Percentiles rank a stretch among this genome's conserved stretches.
Conservation (phyloP, 2,797 vertebrate genomes). For the Trachurus trachurus region DNA sequence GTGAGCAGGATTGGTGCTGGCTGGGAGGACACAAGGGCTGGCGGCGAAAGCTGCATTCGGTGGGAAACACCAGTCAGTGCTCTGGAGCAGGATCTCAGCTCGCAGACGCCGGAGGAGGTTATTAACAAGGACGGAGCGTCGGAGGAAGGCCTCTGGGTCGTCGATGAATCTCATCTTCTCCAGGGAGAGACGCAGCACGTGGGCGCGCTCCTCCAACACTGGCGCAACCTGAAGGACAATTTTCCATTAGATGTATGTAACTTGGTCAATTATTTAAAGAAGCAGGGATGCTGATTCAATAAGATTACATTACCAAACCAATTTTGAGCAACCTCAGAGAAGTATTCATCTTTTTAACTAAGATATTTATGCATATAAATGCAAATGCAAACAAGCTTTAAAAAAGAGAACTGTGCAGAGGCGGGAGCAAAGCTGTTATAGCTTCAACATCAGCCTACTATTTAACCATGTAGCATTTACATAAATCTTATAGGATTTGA, state of each 20-base stretch:
- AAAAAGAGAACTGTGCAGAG: not conserved
- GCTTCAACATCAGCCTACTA: not conserved
- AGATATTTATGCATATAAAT: not conserved
- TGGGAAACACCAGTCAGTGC: constrained; percentile 93
- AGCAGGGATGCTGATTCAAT: not conserved
- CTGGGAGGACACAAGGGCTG: constrained; percentile 56
- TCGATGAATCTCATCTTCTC: constrained; percentile 97
- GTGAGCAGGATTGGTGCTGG: constrained; percentile 51
- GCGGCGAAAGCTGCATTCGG: constrained; percentile 68
- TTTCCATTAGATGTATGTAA: constrained; percentile 7
- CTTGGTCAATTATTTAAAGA: not conserved
- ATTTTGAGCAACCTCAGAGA: not conserved
- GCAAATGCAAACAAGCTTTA: not conserved
- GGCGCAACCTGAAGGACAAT: constrained; percentile 79
- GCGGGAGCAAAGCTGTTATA: not conserved
- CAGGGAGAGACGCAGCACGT: constrained; percentile 95
- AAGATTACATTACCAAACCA: not conserved
- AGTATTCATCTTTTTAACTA: not conserved
- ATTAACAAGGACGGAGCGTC: constrained; percentile 96
- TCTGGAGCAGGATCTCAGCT: constrained; percentile 94
- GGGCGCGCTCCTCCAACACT: constrained; percentile 93
- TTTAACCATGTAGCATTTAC: too few species aligned
- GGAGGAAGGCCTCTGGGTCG: constrained; percentile 95
- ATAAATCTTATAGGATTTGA: too few species aligned
- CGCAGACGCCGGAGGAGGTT: constrained; percentile 95